These are phyloP conservation scores for Cacatua alba DNA, from an alignment of 2,113 vertebrate species.

Conservation along the genomic window DNA sequence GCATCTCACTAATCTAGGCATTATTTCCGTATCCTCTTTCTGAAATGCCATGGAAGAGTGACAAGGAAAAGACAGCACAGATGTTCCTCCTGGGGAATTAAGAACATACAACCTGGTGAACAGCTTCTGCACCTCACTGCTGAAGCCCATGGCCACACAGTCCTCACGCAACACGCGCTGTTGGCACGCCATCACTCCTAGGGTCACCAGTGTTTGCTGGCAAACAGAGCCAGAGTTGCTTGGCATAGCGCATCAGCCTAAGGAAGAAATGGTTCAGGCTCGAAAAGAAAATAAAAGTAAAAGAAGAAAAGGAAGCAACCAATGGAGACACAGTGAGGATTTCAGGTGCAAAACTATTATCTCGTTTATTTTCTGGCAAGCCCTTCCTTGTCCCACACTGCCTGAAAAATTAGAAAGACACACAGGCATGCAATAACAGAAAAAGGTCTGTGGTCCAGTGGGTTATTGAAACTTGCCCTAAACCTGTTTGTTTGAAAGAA, in stretches of 20 bases:
- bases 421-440: not conserved
- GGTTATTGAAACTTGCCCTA: not conserved
- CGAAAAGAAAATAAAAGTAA: not conserved
- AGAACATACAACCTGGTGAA: not conserved
- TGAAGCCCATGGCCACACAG: fast-evolving
- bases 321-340: not conserved
- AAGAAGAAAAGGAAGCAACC: not conserved
- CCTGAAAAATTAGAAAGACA: not conserved
- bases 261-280: not conserved
- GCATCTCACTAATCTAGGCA: not conserved
- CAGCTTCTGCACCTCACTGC: not conserved
- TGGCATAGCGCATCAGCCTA: too few species aligned
- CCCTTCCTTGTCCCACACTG: not conserved
- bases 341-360: not conserved
- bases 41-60: not conserved
- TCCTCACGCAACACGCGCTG: fast-evolving
- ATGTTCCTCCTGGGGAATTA: not conserved
- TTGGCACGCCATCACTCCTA: fast-evolving
- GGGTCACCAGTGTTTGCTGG: not conserved
- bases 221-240: not conserved
- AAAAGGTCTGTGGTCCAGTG: fast-evolving
- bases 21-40: fast-evolving
- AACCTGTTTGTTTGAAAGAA: not conserved
- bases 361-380: not conserved
- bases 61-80: not conserved